phyloP scores from a whole-genome alignment of 2,888 invertebrate genomes.

The Pterostichus madidus region DNA sequence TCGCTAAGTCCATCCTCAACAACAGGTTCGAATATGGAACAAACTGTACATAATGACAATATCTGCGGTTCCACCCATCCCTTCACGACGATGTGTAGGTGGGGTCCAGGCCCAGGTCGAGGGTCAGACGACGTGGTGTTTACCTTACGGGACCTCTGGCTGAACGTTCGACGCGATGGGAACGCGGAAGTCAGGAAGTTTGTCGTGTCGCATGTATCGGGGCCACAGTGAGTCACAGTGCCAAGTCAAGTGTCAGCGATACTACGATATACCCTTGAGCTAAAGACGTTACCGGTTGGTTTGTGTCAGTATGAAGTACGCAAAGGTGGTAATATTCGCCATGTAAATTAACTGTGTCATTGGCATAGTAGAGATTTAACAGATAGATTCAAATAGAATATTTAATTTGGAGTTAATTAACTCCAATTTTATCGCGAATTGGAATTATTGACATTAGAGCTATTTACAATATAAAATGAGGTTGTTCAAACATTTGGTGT shows the following conservation, averaged over 20 bases:
- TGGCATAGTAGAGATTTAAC: no score
- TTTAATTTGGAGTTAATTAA: no score
- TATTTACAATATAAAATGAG: no score
- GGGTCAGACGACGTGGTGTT: constrained; percentile 10
- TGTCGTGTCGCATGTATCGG: constrained; percentile 48
- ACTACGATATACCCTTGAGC: no score
- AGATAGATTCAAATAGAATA: no score
- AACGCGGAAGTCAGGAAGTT: constrained; percentile 54
- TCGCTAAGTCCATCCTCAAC: not conserved
- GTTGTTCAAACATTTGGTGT: no score
- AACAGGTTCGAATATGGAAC: not conserved
- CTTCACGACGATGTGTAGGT: not conserved
- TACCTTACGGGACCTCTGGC: constrained; percentile 19
- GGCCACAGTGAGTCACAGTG: constrained; percentile 30
- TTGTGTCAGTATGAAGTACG: no score
- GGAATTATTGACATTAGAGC: no score
- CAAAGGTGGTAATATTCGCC: no score
- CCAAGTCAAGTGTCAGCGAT: not conserved
- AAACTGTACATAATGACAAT: constrained; percentile 19
- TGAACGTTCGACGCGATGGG: not conserved
- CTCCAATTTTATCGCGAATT: no score
- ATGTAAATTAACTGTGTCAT: no score
- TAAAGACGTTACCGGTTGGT: no score
- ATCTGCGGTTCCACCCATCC: not conserved
- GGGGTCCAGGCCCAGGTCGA: not conserved